Conservation (phyloP, 2,888 invertebrate species). For the Dendrolimus pini region DNA sequence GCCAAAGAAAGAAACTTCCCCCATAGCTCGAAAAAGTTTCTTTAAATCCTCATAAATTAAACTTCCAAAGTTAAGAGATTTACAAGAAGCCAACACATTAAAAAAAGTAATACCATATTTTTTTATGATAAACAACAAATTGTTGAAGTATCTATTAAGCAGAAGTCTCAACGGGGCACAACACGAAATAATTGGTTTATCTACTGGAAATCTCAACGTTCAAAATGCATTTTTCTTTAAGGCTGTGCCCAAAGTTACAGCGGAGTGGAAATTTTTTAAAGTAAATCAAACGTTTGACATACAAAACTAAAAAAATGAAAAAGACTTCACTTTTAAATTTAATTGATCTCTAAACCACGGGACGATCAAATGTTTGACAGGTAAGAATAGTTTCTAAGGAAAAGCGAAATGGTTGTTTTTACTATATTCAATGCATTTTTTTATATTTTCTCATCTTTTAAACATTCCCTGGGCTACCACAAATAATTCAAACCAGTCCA, state of each 20-base stretch:
- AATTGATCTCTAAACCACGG: too few relatives aligned
- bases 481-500: too few relatives aligned
- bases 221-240: background rate
- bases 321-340: too few relatives aligned
- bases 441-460: too few relatives aligned
- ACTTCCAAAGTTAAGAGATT: background rate
- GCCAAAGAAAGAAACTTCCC: background rate
- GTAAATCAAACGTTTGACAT: too few relatives aligned
- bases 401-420: too few relatives aligned
- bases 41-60: background rate
- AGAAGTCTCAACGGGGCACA: background rate
- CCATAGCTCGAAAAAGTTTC: background rate
- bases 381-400: too few relatives aligned
- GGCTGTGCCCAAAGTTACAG: background rate
- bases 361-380: too few relatives aligned
- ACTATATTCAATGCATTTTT: too few relatives aligned
- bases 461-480: too few relatives aligned
- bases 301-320: too few relatives aligned
- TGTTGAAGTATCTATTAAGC: background rate
- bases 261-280: background rate
- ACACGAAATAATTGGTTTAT: background rate
- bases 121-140: background rate
- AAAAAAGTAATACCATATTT: background rate
- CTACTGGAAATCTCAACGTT: background rate
- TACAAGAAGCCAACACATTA: constrained; percentile 10